Evolutionary conservation across 2,888 invertebrate species (phyloP).

Genomic region (Rosalia funebris): DNA sequence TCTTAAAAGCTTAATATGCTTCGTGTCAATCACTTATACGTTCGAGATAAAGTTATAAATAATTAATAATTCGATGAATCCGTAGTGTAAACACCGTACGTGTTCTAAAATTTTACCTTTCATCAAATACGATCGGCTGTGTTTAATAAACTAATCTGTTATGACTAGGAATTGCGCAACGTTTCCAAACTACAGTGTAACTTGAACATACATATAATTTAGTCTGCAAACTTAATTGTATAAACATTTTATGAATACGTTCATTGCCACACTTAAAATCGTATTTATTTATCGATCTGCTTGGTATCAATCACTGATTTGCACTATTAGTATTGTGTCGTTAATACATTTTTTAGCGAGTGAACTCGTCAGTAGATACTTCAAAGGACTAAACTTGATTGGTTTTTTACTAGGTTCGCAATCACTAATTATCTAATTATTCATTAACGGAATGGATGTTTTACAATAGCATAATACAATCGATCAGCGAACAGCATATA

Average conservation of each 20-base stretch:
- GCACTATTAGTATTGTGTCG: constrained; percentile 1
- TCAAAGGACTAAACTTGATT: neutral
- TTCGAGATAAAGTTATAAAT: constrained; percentile 18
- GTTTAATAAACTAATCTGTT: constrained; percentile 27
- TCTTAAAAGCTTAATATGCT: constrained; percentile 5
- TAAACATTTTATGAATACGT: constrained; percentile 18
- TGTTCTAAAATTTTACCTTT: constrained; percentile 15
- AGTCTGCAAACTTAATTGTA: constrained; percentile 22
- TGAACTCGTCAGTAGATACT: neutral
- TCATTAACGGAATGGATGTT: no score
- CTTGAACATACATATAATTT: constrained; percentile 19
- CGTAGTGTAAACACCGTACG: constrained; percentile 12
- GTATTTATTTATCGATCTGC: constrained; percentile 21
- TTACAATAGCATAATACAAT: no score
- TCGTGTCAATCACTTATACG: constrained; percentile 3
- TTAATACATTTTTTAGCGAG: constrained; percentile 11
- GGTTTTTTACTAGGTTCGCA: neutral
- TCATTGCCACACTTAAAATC: constrained; percentile 7
- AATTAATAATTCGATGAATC: constrained; percentile 23
- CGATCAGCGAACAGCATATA: no score
- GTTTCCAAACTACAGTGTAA: constrained; percentile 22
- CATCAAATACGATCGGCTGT: constrained; percentile 14
- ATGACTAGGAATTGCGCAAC: constrained; percentile 34
- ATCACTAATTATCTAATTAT: no score
- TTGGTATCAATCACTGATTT: constrained; percentile 5